phyloP scores from a whole-genome alignment of 2,797 vertebrate genomes.

The Todus mexicanus region DNA sequence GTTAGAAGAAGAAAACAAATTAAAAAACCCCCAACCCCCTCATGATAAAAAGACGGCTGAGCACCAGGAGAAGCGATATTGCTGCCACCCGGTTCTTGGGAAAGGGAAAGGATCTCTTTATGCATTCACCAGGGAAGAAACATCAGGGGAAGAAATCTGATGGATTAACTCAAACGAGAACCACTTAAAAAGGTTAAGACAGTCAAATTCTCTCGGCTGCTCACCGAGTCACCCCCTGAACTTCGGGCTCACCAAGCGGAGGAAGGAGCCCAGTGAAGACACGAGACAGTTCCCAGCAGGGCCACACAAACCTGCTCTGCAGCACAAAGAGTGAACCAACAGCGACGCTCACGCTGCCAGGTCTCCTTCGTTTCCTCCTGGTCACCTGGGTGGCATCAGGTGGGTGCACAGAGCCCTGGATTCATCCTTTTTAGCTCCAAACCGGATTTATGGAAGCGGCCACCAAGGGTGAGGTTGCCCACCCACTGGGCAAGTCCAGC shows the following conservation, averaged over 20 bases:
- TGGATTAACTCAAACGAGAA: not conserved
- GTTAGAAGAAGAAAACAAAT: not conserved
- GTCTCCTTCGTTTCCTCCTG: not conserved
- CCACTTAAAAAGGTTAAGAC: not conserved
- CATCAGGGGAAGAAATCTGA: not conserved
- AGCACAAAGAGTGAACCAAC: no score
- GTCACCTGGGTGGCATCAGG: not conserved
- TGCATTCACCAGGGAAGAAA: not conserved
- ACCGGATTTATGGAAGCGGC: not conserved
- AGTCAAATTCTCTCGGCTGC: not conserved
- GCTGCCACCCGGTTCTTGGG: not conserved
- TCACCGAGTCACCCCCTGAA: not conserved
- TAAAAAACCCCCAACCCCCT: not conserved
- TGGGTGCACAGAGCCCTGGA: not conserved
- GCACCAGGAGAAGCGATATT: fast-evolving
- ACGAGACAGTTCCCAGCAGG: no score
- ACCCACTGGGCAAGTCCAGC: not conserved
- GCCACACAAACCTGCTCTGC: no score
- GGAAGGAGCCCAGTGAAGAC: not conserved
- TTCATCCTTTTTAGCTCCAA: not conserved
- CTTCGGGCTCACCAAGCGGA: fast-evolving
- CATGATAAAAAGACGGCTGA: fast-evolving
- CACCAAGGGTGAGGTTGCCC: not conserved
- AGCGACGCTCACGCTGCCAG: no score
- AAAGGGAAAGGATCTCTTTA: not conserved